These are phyloP conservation scores for Otocyon megalotis DNA, from an alignment of 2,113 vertebrate genomes.

Conservation along the genomic window DNA sequence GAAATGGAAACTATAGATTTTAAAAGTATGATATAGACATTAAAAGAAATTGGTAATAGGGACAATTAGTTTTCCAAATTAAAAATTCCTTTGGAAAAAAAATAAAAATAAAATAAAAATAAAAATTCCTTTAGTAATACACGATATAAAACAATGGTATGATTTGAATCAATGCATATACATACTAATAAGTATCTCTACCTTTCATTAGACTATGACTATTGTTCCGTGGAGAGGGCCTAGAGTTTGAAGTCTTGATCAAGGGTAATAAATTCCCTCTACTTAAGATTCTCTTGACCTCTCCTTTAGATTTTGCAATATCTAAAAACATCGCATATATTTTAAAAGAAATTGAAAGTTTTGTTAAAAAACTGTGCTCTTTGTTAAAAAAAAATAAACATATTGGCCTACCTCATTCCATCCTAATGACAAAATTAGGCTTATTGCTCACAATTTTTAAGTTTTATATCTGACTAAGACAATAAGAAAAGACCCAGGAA, in stretches of 20 bases:
- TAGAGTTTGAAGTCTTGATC: neutral
- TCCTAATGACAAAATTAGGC: neutral
- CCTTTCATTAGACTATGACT: neutral
- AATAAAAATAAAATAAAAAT: neutral
- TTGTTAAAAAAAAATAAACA: neutral
- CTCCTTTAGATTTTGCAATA: neutral
- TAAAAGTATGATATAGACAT: neutral
- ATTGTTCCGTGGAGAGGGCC: neutral
- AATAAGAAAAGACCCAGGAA: neutral
- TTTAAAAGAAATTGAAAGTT: neutral
- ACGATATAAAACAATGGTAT: neutral
- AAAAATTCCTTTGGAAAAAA: neutral
- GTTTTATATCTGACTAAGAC: neutral
- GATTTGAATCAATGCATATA: neutral
- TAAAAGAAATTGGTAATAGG: neutral
- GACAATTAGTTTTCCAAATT: neutral
- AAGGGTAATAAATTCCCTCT: neutral
- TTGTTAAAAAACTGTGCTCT: neutral
- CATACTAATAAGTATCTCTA: neutral
- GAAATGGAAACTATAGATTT: neutral
- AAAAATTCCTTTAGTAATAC: neutral
- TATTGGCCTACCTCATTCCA: neutral
- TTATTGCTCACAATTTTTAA: neutral
- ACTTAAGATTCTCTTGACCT: neutral
- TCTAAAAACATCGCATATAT: neutral